Conservation (phyloP, 1,140 invertebrate genomes). For the Drosophila lacteicornis region DNA sequence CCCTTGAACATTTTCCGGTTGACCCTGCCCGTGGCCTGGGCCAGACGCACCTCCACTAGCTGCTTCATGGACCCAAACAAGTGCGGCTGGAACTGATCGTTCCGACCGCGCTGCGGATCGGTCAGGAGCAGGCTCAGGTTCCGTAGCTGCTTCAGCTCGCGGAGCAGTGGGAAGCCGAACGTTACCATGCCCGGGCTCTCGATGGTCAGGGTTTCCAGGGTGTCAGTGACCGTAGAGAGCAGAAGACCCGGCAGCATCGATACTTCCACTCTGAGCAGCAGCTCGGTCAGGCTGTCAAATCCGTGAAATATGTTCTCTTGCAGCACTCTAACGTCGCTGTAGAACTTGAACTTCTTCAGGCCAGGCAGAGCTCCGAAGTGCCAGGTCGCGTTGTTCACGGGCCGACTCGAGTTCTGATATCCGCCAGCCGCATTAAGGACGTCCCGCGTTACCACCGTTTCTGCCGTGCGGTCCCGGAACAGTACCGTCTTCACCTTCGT, state of each 20-base stretch:
- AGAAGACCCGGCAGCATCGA: constrained; percentile 29
- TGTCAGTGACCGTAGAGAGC: constrained; percentile 45
- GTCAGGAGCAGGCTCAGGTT: constrained; percentile 55
- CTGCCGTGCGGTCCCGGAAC: constrained; percentile 61
- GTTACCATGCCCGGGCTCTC: constrained; percentile 52
- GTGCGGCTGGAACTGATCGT: constrained; percentile 25
- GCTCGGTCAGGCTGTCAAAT: constrained; percentile 52
- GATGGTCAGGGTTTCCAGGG: constrained; percentile 52
- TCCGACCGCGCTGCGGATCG: background rate
- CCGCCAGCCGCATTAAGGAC: background rate
- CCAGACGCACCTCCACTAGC: constrained; percentile 86
- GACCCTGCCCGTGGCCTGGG: constrained; percentile 68
- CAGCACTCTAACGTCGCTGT: constrained; percentile 39
- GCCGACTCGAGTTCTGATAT: background rate
- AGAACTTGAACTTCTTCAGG: constrained; percentile 56
- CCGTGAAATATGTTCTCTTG: constrained; percentile 53
- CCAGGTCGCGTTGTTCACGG: constrained; percentile 38
- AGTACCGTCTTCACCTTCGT: constrained; percentile 41
- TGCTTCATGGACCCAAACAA: constrained; percentile 70
- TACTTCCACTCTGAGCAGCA: constrained; percentile 51
- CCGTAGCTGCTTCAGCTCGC: constrained; percentile 51
- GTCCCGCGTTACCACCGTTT: constrained; percentile 25
- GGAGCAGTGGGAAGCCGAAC: constrained; percentile 41
- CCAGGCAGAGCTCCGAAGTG: constrained; percentile 49
- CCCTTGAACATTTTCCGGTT: constrained; percentile 87